Percentiles rank a stretch among this genome's conserved stretches.
These are phyloP conservation scores for Sebastes steindachneri DNA, from an alignment of 2,797 vertebrate species.

Conservation along the genomic window DNA sequence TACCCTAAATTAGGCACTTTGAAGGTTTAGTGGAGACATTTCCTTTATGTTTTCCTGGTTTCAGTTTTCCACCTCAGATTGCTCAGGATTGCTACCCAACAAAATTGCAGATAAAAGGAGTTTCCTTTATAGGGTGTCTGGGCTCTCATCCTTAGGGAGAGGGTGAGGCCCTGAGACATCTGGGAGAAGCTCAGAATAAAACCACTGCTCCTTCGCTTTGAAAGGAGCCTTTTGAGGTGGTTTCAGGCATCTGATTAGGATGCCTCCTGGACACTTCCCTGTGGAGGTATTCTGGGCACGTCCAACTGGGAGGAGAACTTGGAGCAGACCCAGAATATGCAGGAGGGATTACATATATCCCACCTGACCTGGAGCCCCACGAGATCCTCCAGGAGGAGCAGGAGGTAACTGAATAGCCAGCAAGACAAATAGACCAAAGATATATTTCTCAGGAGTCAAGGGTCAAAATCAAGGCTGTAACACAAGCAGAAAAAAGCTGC, in stretches of 20 bases:
- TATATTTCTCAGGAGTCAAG: not conserved
- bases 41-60: not conserved
- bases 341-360: conserved; percentile 18
- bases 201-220: not conserved
- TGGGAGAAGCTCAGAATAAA: conserved; percentile 17
- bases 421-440: not conserved
- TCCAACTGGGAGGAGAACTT: conserved; percentile 4
- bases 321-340: conserved; percentile 13
- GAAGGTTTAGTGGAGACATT: not conserved
- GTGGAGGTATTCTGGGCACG: not conserved
- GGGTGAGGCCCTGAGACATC: not conserved
- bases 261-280: conserved; percentile 9
- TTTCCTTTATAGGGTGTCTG: not conserved
- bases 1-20: conserved; percentile 4
- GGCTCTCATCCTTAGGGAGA: not conserved
- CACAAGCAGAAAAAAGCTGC: not conserved
- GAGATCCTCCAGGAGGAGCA: not conserved
- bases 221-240: conserved; percentile 26
- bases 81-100: not conserved
- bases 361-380: conserved; percentile 2
- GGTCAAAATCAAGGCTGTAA: not conserved
- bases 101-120: not conserved
- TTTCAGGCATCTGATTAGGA: conserved; percentile 21
- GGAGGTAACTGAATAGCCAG: not conserved
- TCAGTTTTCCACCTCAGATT: not conserved